A percentile compares a stretch with the other conserved stretches of the same genome.
Evolutionary conservation across 2,113 vertebrate genomes (phyloP).

Genomic region (Callorhinus ursinus): DNA sequence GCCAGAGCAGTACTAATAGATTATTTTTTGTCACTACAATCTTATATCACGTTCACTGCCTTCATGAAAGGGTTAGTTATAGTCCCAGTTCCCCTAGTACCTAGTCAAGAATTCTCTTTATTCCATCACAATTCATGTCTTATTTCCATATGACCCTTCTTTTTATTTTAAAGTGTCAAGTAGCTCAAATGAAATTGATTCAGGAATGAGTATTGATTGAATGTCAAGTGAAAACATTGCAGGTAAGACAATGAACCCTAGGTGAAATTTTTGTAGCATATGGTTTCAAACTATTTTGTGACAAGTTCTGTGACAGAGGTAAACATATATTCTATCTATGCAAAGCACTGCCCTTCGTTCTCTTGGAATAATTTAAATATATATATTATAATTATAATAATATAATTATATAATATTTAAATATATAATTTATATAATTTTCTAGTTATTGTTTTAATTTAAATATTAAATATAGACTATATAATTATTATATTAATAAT

Average conservation of each 20-base stretch:
- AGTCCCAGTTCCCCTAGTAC: neutral
- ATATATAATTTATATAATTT: neutral
- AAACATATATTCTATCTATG: neutral
- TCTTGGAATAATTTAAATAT: neutral
- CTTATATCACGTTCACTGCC: neutral
- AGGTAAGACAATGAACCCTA: neutral
- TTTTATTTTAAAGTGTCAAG: neutral
- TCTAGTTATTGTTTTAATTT: neutral
- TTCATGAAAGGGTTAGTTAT: neutral
- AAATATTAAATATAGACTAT: neutral
- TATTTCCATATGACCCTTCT: neutral
- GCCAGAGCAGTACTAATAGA: neutral
- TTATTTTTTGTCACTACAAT: neutral
- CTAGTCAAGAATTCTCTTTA: neutral
- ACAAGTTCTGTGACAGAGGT: neutral
- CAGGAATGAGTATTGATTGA: neutral
- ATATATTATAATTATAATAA: neutral
- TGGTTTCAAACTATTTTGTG: neutral
- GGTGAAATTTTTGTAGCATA: neutral
- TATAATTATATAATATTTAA: neutral
- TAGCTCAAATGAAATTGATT: slow-evolving; percentile 1
- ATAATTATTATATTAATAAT: neutral
- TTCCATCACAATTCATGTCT: neutral
- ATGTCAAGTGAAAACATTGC: neutral
- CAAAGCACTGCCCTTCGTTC: neutral